These are phyloP conservation scores for Pterophyllum scalare DNA, from an alignment of 2,113 vertebrate genomes.

Conservation along the genomic window DNA sequence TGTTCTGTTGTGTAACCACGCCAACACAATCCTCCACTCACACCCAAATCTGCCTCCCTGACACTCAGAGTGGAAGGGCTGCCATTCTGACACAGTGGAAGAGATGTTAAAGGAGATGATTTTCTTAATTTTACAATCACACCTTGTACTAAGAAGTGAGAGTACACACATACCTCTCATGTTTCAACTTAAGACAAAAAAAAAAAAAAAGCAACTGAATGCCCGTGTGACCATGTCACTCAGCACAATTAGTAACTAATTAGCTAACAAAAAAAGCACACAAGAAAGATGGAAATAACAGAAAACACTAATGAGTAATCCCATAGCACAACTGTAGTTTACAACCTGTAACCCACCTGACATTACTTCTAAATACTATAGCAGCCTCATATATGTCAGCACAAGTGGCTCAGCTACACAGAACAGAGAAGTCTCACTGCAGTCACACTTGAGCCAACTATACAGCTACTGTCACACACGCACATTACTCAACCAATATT, in stretches of 20 bases:
- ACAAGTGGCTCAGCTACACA: neutral
- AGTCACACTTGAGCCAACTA: neutral
- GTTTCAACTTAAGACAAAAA: neutral
- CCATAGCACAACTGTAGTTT: neutral
- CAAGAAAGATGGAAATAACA: neutral
- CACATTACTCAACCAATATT: constrained; percentile 3
- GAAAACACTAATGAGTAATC: neutral
- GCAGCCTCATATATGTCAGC: neutral
- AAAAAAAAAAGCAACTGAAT: too few species aligned
- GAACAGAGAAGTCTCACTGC: neutral
- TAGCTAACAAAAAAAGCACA: neutral
- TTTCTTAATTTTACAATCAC: neutral
- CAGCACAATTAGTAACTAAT: accelerated
- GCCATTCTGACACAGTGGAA: too few species aligned
- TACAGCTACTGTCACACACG: neutral
- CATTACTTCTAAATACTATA: neutral
- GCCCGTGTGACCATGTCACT: neutral
- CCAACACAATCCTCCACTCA: neutral
- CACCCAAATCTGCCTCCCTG: neutral
- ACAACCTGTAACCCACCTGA: neutral
- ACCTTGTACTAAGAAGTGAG: neutral
- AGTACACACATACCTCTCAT: neutral
- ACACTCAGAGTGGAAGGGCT: neutral
- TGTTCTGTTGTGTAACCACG: neutral
- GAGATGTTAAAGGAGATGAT: too few species aligned